Base-by-base conservation (phyloP, 2,113 vertebrate species). In the Eidolon helvum region DNA sequence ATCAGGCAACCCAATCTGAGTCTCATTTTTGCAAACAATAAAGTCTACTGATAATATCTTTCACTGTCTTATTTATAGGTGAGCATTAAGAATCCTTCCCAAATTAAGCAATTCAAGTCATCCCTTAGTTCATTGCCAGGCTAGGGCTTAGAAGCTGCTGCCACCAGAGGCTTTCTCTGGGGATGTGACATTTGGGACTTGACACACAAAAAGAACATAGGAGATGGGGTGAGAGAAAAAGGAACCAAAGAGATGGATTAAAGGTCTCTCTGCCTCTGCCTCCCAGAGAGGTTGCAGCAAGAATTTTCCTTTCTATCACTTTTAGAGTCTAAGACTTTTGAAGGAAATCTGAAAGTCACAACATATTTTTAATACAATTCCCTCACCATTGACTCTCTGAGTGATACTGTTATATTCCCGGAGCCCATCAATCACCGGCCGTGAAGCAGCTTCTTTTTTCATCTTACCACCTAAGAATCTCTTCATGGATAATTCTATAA, bases 111-210 rank as follows among this genome's bases (percentile, higher is more conserved):
- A 1, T 50, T 91, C 10, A 30, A 26, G 16, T 12, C 28, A 82
- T 26, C 21, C 57, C 33, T 87, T 96, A 68, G 59, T 35, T 82
- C 50, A 68, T 12, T 26, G 55, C 8, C 45, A 86, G 40, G 59
- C 7, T 7, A 15, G 79, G 4, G 4, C 48, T 77, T 40, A 8
- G 40, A 57, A 61, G 40, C 4, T 0, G 8, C 40, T 57, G 65
- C 35, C 26, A 92, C 22, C 18, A 63, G 45, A 90, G 33, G 15
- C 50, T 77, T 86, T 55, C 91, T 90, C 68, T 78, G 57, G 55
- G 43, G 77, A 88, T 14, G 28, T 93, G 96, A 86, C 84, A 91
- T 94, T 86, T 96, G 77, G 55, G 55, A 91, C 48, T 19, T 65
- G 80, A 43, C 28, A 82, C 7, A 78, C 72, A 12, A 40, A 92